Evolutionary conservation across 2,888 invertebrate species (phyloP).

Genomic region (Pristionchus maxplancki): DNA sequence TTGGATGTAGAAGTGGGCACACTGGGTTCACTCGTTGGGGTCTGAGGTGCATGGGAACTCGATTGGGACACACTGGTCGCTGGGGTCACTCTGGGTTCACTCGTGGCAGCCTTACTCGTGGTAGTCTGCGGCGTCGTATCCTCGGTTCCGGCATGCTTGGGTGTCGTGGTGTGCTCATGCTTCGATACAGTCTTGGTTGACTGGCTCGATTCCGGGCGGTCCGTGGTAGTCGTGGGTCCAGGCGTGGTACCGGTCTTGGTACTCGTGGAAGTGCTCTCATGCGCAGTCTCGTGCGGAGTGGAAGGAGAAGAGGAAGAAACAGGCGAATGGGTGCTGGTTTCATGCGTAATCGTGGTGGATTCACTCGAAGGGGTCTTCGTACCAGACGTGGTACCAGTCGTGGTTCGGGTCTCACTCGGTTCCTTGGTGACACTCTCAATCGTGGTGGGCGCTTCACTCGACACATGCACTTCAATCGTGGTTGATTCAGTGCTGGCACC

Average conservation of each 20-base stretch:
- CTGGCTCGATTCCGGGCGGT: neutral
- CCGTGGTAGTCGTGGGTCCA: neutral
- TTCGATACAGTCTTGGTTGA: neutral
- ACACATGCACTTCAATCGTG: neutral
- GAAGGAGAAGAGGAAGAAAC: neutral
- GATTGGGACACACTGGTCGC: neutral
- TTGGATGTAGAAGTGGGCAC: neutral
- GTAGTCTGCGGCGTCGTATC: neutral
- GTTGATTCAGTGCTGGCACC: neutral
- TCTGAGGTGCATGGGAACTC: neutral
- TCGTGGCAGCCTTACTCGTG: constrained; percentile 2
- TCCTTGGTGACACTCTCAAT: neutral
- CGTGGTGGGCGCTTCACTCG: neutral
- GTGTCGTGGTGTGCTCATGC: neutral
- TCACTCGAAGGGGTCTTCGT: neutral
- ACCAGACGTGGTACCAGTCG: neutral
- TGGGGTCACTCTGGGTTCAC: neutral
- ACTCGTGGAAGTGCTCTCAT: neutral
- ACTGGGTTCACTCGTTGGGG: constrained; percentile 15
- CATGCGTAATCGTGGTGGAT: neutral
- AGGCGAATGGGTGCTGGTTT: neutral
- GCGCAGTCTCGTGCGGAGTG: constrained; percentile 9
- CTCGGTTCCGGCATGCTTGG: neutral
- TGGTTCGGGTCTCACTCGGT: neutral
- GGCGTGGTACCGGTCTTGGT: neutral